Conservation (phyloP, 2,797 vertebrate genomes). For the Poecilia picta region DNA sequence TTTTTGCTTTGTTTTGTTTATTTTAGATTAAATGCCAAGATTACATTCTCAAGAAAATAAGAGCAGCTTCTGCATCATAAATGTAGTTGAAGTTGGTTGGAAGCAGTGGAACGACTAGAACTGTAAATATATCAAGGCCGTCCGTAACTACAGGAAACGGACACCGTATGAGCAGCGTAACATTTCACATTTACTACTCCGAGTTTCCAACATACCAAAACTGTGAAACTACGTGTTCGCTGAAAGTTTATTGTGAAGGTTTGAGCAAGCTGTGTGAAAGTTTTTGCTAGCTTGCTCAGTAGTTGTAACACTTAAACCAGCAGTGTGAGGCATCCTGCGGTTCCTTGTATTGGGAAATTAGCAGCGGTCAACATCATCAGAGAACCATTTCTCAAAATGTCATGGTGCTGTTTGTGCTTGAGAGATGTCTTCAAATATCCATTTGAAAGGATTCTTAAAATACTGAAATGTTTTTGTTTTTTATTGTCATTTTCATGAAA, state of each 20-base stretch:
- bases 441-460: neutral
- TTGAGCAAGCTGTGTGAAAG: neutral
- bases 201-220: neutral
- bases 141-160: neutral
- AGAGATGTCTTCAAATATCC: neutral
- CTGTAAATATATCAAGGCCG: neutral
- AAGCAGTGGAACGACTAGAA: neutral
- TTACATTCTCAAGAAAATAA: neutral
- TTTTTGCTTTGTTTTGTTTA: too few relatives aligned
- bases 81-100: neutral
- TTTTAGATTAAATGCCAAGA: neutral
- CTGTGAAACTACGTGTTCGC: neutral
- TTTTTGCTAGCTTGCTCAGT: neutral
- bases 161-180: neutral
- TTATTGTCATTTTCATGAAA: neutral
- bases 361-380: neutral
- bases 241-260: neutral
- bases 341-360: neutral
- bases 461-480: neutral
- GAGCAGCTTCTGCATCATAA: neutral
- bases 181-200: neutral
- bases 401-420: neutral
- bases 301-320: neutral
- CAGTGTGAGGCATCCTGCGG: neutral
- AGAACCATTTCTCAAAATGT: neutral